Conservation (phyloP, 2,797 vertebrate species). For the Gambusia yucatana region DNA sequence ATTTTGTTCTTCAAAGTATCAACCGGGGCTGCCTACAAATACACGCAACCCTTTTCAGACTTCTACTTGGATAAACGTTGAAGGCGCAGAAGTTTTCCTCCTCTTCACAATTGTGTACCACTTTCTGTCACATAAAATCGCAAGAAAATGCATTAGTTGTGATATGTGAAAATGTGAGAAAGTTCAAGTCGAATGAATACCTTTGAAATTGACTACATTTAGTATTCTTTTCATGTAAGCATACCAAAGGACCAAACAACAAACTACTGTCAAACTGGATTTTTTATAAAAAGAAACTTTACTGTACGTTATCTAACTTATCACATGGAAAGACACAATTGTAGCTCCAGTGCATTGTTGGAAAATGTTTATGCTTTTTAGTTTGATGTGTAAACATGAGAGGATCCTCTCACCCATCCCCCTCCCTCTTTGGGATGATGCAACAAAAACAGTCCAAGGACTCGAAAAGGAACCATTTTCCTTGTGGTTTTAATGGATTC, state of each 20-base stretch:
- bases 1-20: neutral
- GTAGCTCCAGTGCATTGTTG: neutral
- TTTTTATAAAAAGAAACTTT: neutral
- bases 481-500: constrained; percentile 49
- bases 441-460: constrained; percentile 46
- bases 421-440: constrained; percentile 42
- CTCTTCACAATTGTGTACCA: no score
- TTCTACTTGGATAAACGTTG: neutral
- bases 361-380: neutral
- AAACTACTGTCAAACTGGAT: neutral
- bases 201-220: neutral
- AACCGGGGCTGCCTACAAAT: neutral
- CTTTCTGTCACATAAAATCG: no score
- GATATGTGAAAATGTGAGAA: neutral
- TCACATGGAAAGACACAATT: neutral
- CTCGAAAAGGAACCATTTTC: constrained; percentile 22
- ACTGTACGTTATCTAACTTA: neutral
- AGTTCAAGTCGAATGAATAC: neutral
- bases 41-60: neutral
- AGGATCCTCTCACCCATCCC: constrained; percentile 6
- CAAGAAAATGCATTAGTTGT: neutral
- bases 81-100: neutral
- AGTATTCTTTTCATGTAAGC: neutral
- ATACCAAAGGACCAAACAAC: neutral
- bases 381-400: constrained; percentile 21